phyloP scores from a whole-genome alignment of 1,140 invertebrate genomes.

The Megathymus violae region DNA sequence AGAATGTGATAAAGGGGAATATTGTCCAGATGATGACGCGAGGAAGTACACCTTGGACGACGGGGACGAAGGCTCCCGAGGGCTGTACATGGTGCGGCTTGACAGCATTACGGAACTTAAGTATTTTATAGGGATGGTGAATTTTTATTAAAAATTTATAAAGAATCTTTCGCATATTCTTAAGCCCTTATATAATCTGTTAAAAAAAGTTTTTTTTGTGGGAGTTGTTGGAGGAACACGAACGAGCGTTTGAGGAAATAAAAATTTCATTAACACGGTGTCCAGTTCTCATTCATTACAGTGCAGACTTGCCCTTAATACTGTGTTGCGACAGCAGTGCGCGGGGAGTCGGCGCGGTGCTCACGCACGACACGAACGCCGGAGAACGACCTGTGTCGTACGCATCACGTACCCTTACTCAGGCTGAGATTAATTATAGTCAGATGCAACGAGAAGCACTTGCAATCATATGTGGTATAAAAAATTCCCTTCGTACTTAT shows the following conservation, averaged over 20 bases:
- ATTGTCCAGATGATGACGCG: too few species aligned
- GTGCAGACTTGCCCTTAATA: not conserved
- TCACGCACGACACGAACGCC: not conserved
- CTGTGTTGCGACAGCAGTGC: not conserved
- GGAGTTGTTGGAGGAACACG: not conserved
- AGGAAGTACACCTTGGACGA: not conserved
- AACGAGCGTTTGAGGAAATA: not conserved
- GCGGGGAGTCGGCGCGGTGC: conserved; percentile 8
- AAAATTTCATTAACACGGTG: not conserved
- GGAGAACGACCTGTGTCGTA: conserved; percentile 5
- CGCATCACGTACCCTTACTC: conserved; percentile 1
- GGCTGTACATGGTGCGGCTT: conserved; percentile 17
- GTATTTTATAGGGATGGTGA: conserved; percentile 21
- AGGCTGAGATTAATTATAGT: not conserved
- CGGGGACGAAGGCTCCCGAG: not conserved
- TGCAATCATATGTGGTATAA: not conserved
- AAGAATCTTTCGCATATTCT: conserved; percentile 3
- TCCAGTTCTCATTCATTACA: conserved; percentile 4
- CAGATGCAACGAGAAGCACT: conserved; percentile 8
- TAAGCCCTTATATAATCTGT: not conserved
- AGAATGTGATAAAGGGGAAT: not conserved
- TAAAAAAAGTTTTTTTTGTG: not conserved
- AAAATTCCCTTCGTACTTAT: conserved; percentile 3
- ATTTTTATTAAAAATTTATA: conserved; percentile 33
- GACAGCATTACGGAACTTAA: conserved; percentile 13